These are phyloP conservation scores for Drosophila niveifrons DNA, from an alignment of 2,888 invertebrate species.

Conservation along the genomic window DNA sequence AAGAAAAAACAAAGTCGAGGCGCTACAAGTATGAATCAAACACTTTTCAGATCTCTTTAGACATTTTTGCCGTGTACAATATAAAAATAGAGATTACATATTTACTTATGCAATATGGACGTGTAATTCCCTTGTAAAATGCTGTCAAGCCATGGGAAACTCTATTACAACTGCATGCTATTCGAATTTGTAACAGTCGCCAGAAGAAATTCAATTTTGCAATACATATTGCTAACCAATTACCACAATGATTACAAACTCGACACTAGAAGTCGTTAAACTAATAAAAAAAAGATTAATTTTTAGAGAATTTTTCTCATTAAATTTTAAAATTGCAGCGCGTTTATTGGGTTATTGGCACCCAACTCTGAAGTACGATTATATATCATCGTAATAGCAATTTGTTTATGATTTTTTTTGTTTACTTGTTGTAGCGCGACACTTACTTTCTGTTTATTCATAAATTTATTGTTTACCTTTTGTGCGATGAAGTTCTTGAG, in stretches of 20 bases:
- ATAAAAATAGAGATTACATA: slow-evolving; percentile 6
- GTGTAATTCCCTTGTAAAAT: not conserved
- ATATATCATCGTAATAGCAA: not conserved
- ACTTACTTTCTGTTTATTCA: too few species aligned
- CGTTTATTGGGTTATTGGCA: not conserved
- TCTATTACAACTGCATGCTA: not conserved
- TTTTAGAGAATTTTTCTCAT: too few species aligned
- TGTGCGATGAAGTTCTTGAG: not conserved
- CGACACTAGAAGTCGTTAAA: too few species aligned
- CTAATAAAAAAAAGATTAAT: too few species aligned
- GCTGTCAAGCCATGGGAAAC: not conserved
- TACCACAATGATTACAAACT: not conserved
- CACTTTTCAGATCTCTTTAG: slow-evolving; percentile 11
- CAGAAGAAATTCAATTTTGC: not conserved
- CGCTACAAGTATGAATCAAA: slow-evolving; percentile 21
- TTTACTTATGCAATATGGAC: slow-evolving; percentile 2
- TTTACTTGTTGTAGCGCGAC: not conserved
- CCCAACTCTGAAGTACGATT: not conserved
- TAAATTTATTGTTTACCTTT: slow-evolving; percentile 15
- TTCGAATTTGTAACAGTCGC: not conserved
- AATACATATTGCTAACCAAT: not conserved
- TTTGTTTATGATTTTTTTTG: slow-evolving; percentile 19
- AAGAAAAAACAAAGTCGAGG: too few species aligned
- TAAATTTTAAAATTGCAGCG: not conserved
- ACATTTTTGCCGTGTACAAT: too few species aligned